Evolutionary conservation across 2,888 invertebrate species (phyloP).

Genomic region (Zeuzera pyrina): DNA sequence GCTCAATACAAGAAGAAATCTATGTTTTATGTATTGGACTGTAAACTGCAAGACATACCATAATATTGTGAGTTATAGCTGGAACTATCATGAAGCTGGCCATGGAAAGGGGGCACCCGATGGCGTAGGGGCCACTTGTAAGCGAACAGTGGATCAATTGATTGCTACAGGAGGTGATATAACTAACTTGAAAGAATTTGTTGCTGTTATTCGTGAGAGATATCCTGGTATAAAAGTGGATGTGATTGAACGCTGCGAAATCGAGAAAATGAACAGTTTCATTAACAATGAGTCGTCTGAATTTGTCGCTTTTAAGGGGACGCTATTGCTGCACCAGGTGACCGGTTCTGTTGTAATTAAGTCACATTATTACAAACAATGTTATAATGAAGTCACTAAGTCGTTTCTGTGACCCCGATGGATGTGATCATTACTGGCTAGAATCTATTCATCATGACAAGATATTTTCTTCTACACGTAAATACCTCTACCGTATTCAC

Average conservation of each 20-base stretch:
- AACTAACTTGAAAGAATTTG: conserved; percentile 18
- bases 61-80: conserved; percentile 17
- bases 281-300: conserved; percentile 15
- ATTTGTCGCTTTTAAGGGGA: conserved; percentile 18
- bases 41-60: conserved; percentile 20
- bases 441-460: too few relatives aligned
- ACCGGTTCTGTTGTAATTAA: too few relatives aligned
- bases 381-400: too few relatives aligned
- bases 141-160: conserved; percentile 27
- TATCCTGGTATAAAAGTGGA: conserved; percentile 6
- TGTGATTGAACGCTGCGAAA: conserved; percentile 17
- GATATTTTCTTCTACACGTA: too few relatives aligned
- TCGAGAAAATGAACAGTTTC: conserved; percentile 14
- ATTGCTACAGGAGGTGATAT: conserved; percentile 27
- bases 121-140: conserved; percentile 29
- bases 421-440: too few relatives aligned
- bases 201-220: conserved; percentile 7
- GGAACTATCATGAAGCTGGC: conserved; percentile 26
- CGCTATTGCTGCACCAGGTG: conserved; percentile 19
- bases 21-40: conserved; percentile 26
- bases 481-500: too few relatives aligned
- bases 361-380: too few relatives aligned
- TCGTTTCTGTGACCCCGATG: too few relatives aligned
- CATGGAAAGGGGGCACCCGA: conserved; percentile 31
- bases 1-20: conserved; percentile 30